phyloP scores from a whole-genome alignment of 2,113 vertebrate genomes.

The Otis tarda region DNA sequence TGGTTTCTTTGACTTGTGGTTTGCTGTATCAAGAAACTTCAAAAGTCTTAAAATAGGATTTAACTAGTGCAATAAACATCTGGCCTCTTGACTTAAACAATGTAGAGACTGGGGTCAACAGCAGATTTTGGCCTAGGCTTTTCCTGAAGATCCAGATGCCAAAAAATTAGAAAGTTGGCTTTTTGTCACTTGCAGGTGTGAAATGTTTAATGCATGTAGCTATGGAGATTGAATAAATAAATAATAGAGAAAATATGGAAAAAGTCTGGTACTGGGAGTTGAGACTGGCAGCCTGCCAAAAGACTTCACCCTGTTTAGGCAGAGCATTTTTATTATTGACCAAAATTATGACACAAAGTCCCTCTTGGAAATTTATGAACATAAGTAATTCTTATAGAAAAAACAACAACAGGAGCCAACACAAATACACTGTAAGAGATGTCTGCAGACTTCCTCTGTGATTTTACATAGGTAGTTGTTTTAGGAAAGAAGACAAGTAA shows the following conservation, averaged over 20 bases:
- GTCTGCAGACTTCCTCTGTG: neutral
- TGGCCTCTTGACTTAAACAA: neutral
- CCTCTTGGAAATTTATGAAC: neutral
- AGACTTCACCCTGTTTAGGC: neutral
- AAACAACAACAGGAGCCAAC: neutral
- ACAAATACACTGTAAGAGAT: neutral
- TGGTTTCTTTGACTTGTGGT: neutral
- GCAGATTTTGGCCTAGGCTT: neutral
- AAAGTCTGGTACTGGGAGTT: neutral
- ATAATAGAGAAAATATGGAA: constrained; percentile 16
- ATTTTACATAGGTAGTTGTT: neutral
- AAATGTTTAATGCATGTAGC: constrained; percentile 40
- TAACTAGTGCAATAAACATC: neutral
- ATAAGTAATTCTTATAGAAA: neutral
- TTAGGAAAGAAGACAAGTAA: neutral
- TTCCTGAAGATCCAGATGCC: neutral
- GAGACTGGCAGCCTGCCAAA: constrained; percentile 18
- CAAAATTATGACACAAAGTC: neutral
- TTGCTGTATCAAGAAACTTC: neutral
- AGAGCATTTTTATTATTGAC: neutral
- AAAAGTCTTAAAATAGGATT: neutral
- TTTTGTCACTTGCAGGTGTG: constrained; percentile 52
- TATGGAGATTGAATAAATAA: constrained; percentile 68
- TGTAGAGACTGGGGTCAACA: neutral
- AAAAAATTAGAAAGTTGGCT: constrained; percentile 51